These are phyloP conservation scores for Heptranchias perlo DNA, from an alignment of 2,113 vertebrate genomes.

Conservation along the genomic window DNA sequence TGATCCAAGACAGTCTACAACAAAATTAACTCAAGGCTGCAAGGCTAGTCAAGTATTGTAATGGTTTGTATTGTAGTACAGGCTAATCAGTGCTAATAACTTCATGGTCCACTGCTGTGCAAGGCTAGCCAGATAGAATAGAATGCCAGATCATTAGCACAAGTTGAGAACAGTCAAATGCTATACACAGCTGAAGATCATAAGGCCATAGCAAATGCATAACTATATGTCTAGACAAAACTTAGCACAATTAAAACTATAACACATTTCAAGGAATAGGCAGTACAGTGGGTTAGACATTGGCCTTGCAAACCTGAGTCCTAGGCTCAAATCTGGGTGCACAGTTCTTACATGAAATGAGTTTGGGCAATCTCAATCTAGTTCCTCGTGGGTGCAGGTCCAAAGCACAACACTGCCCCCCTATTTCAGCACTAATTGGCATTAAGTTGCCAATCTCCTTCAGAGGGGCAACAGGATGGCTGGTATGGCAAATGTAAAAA, in stretches of 20 bases:
- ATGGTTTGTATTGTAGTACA: neutral
- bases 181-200: neutral
- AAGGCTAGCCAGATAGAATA: slow-evolving; percentile 6
- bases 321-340: neutral
- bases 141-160: slow-evolving; percentile 31
- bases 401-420: neutral
- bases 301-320: neutral
- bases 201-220: neutral
- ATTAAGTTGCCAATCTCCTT: neutral
- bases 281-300: neutral
- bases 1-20: neutral
- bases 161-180: slow-evolving; percentile 13
- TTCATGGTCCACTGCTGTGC: neutral
- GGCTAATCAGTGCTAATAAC: slow-evolving; percentile 23
- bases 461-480: neutral
- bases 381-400: neutral
- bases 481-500: neutral
- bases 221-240: slow-evolving; percentile 6
- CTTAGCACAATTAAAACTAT: neutral
- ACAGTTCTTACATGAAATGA: neutral
- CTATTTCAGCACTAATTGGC: neutral
- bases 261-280: neutral
- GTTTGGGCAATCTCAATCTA: neutral
- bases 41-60: neutral
- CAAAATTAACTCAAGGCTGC: neutral